Conservation (phyloP, 2,888 invertebrate genomes). For the Mallateleia sp. region DNA sequence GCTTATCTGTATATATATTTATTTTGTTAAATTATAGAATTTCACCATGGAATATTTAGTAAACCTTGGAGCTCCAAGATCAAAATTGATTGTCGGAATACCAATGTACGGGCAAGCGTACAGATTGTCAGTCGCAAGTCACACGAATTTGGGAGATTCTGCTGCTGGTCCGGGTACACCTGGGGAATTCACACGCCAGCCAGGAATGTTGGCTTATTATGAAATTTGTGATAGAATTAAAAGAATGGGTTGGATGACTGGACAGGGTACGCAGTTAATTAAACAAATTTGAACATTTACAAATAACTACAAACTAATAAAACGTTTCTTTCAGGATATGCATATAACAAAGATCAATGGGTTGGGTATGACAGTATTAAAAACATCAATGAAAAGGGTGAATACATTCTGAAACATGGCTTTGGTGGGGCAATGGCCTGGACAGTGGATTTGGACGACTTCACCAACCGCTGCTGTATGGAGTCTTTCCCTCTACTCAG, state of each 20-base stretch:
- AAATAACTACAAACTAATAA: no score
- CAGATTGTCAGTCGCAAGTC: constrained; percentile 90
- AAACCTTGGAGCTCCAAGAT: constrained; percentile 93
- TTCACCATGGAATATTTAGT: constrained; percentile 95
- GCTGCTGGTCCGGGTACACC: constrained; percentile 94
- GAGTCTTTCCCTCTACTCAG: constrained; percentile 95
- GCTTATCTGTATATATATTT: no score
- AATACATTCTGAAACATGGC: constrained; percentile 93
- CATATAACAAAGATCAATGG: constrained; percentile 96
- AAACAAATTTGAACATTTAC: no score
- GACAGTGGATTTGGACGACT: constrained; percentile 97
- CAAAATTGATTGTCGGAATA: constrained; percentile 95
- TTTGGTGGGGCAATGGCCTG: constrained; percentile 96
- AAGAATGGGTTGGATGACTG: constrained; percentile 84
- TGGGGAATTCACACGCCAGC: constrained; percentile 95
- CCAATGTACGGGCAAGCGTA: constrained; percentile 97
- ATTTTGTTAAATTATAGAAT: constrained; percentile 91
- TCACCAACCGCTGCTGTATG: constrained; percentile 95
- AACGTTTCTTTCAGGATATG: constrained; percentile 91
- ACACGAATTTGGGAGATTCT: constrained; percentile 91
- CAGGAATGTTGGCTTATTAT: constrained; percentile 96
- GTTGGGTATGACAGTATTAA: constrained; percentile 96
- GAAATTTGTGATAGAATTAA: constrained; percentile 94
- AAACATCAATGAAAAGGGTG: constrained; percentile 94
- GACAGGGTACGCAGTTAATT: constrained; percentile 79